phyloP scores from a whole-genome alignment of 1,140 invertebrate species.

The Drosophila paulistorum region DNA sequence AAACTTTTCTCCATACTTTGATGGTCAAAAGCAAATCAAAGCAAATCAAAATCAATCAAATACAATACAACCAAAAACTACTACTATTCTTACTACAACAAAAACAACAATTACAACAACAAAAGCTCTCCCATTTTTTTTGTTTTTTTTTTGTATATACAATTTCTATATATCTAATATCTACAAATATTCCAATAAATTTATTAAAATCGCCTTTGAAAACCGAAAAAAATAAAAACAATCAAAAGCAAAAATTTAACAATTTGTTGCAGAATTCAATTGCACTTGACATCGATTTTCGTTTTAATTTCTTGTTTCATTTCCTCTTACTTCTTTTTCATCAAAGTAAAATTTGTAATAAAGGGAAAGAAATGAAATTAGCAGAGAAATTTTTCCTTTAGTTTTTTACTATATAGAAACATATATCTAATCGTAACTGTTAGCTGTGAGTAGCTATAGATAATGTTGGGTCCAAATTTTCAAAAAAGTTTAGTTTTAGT shows the following conservation, averaged over 20 bases:
- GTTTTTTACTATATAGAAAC: neutral
- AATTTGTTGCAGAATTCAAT: conserved; percentile 39
- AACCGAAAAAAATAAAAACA: neutral
- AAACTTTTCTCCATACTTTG: conserved; percentile 8
- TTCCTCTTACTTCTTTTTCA: conserved; percentile 11
- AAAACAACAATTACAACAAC: neutral
- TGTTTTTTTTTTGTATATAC: conserved; percentile 4
- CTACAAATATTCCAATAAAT: conserved; percentile 16
- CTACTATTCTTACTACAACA: neutral
- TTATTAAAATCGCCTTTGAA: conserved; percentile 7
- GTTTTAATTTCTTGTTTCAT: neutral
- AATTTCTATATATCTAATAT: conserved; percentile 15
- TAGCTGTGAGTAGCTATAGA: conserved; percentile 3
- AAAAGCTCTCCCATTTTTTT: neutral
- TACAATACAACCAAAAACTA: neutral
- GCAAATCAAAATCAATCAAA: neutral
- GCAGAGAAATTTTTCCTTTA: neutral
- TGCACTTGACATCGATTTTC: conserved; percentile 40
- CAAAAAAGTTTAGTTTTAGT: neutral
- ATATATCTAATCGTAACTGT: neutral
- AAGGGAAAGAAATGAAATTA: neutral
- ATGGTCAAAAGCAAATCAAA: conserved; percentile 5
- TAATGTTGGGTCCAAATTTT: conserved; percentile 2
- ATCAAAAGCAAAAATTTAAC: conserved; percentile 12
- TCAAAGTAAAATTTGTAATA: neutral